Conservation (phyloP, 2,113 vertebrate species). For the Phoxinus phoxinus region DNA sequence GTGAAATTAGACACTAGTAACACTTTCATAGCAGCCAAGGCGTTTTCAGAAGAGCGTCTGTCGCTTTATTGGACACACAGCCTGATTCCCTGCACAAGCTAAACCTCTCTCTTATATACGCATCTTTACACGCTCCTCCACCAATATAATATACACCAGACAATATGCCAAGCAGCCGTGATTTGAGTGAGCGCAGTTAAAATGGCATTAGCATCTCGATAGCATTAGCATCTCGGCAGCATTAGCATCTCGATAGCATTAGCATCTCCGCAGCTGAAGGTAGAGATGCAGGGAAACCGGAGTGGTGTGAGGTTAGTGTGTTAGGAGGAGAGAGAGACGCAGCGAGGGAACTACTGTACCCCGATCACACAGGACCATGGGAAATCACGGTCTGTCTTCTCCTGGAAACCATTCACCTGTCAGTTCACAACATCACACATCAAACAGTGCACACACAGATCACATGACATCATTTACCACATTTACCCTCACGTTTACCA, state of each 20-base stretch:
- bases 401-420: constrained; percentile 90
- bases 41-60: too few species aligned
- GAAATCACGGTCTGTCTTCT: constrained; percentile 77
- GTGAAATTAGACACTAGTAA: too few species aligned
- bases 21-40: too few species aligned
- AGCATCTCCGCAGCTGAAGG: background rate
- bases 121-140: background rate
- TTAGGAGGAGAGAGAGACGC: constrained; percentile 51
- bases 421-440: constrained; percentile 68
- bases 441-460: background rate
- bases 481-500: rapidly evolving
- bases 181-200: constrained; percentile 46
- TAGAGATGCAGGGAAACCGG: background rate
- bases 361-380: constrained; percentile 74
- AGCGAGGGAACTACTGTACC: constrained; percentile 84
- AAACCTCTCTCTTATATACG: background rate
- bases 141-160: constrained; percentile 68
- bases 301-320: constrained; percentile 65
- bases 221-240: background rate
- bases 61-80: too few species aligned
- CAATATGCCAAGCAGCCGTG: constrained; percentile 59
- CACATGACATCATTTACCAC: background rate
- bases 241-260: background rate
- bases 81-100: background rate
- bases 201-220: background rate